phyloP scores from a whole-genome alignment of 2,797 vertebrate species.

The Falco peregrinus region DNA sequence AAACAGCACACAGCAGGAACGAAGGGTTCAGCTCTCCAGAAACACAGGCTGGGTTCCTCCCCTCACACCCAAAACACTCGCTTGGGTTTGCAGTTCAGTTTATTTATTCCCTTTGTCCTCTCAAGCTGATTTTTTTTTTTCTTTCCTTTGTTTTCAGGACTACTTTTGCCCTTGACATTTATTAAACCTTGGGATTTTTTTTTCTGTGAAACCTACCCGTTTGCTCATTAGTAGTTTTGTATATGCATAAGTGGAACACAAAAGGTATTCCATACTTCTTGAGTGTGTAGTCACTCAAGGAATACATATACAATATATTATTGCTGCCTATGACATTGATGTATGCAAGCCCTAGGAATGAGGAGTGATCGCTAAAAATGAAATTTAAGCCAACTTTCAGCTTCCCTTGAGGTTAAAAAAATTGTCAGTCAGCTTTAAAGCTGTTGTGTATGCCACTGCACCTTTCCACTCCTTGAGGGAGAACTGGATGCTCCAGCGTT shows the following conservation, averaged over 20 bases:
- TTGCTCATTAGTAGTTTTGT: background rate
- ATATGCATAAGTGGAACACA: background rate
- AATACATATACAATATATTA: background rate
- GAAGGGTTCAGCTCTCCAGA: background rate
- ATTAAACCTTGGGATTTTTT: background rate
- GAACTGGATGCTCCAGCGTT: background rate
- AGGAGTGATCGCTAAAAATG: background rate
- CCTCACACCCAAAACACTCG: background rate
- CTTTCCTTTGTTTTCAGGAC: background rate
- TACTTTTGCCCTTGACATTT: background rate
- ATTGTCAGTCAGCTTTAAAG: background rate
- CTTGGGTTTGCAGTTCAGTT: background rate
- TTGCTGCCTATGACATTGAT: background rate
- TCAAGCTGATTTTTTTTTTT: background rate
- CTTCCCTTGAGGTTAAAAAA: background rate
- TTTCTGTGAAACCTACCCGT: background rate
- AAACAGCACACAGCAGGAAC: background rate
- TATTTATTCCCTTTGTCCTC: background rate
- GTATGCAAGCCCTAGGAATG: background rate
- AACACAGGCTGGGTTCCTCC: background rate
- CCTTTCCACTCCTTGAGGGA: background rate
- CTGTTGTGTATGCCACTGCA: background rate
- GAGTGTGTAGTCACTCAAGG: background rate
- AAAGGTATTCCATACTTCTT: background rate
- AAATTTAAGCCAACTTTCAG: background rate